Conservation (phyloP, 2,888 invertebrate genomes). For the Spisula subtruncata region DNA sequence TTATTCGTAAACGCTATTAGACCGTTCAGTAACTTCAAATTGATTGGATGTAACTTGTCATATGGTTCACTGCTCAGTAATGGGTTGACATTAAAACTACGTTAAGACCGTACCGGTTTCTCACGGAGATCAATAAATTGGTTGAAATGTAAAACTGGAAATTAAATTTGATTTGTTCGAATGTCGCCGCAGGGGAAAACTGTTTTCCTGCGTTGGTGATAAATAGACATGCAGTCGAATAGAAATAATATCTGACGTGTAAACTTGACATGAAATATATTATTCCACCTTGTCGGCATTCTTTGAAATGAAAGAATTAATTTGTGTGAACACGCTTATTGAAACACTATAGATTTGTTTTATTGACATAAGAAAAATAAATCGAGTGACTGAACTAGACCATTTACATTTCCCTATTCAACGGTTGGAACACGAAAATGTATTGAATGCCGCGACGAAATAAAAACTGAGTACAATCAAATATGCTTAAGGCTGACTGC, state of each 20-base stretch:
- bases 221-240: background rate
- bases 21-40: constrained; percentile 22
- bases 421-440: background rate
- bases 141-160: constrained; percentile 49
- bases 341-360: constrained; percentile 19
- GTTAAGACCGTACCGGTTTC: constrained; percentile 17
- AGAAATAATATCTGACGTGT: background rate
- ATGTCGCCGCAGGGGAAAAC: constrained; percentile 5
- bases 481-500: background rate
- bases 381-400: background rate
- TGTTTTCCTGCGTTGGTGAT: constrained; percentile 22
- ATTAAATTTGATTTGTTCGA: constrained; percentile 54
- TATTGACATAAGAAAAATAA: constrained; percentile 28
- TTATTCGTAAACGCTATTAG: background rate
- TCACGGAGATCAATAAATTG: constrained; percentile 55
- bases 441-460: background rate
- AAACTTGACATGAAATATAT: background rate
- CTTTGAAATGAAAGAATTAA: background rate
- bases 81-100: constrained; percentile 23
- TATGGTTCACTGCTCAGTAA: constrained; percentile 31
- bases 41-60: constrained; percentile 51
- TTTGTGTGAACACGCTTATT: constrained; percentile 1
- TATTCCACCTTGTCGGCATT: background rate
- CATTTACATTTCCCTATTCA: background rate
- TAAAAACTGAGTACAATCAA: background rate